A percentile compares a stretch with the other conserved stretches of the same genome.
phyloP scores from a whole-genome alignment of 1,140 invertebrate genomes.

The Hermetia illucens region DNA sequence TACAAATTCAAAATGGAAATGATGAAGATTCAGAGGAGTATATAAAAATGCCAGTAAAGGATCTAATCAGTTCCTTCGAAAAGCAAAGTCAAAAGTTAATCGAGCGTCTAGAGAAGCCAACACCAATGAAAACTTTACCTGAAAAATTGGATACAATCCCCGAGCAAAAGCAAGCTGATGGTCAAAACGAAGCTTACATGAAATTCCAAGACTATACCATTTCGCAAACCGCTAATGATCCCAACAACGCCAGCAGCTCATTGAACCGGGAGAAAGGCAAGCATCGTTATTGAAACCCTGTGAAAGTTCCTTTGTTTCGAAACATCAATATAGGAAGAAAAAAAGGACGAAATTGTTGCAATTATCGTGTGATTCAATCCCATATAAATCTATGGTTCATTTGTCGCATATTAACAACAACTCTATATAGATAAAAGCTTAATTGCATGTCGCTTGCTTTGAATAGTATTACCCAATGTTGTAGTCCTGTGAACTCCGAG shows the following conservation, averaged over 20 bases:
- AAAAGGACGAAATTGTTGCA: neutral
- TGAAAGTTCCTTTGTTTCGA: neutral
- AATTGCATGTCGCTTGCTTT: too few relatives aligned
- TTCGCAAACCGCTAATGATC: neutral
- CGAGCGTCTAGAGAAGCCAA: neutral
- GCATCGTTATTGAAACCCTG: neutral
- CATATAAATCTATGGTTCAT: neutral
- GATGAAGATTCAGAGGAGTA: constrained; percentile 31
- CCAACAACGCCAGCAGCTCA: neutral
- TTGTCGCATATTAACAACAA: neutral
- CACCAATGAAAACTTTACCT: neutral
- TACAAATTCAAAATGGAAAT: neutral
- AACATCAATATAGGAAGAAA: neutral
- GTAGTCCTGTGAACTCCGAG: too few relatives aligned
- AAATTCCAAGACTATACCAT: neutral
- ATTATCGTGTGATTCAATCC: neutral
- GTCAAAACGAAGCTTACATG: neutral
- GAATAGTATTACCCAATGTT: too few relatives aligned
- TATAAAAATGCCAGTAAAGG: constrained; percentile 44
- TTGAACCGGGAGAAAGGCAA: too few relatives aligned
- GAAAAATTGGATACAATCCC: neutral
- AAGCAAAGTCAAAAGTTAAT: constrained; percentile 35
- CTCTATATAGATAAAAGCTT: too few relatives aligned
- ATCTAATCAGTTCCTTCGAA: constrained; percentile 47
- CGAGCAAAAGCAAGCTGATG: neutral